Evolutionary conservation across 1,140 invertebrate species (phyloP).

Genomic region (Drosophila saltans): DNA sequence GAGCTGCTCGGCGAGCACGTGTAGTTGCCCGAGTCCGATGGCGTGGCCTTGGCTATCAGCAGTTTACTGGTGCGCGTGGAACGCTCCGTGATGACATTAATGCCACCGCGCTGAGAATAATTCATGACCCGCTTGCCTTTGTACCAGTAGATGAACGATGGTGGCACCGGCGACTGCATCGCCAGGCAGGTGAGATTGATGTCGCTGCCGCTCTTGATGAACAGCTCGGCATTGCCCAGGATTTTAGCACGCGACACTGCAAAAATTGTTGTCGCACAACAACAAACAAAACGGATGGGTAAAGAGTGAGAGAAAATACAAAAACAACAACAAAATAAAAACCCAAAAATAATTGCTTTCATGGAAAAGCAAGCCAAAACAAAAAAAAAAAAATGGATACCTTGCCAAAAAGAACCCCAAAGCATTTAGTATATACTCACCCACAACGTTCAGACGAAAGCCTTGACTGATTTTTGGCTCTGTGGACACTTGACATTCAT

Average conservation of each 20-base stretch:
- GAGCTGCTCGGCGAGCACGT: conserved; percentile 90
- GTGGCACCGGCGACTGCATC: conserved; percentile 92
- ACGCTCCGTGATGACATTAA: conserved; percentile 94
- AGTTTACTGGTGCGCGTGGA: conserved; percentile 92
- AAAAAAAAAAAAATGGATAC: not conserved
- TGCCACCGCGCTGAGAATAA: conserved; percentile 93
- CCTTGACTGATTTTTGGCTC: conserved; percentile 93
- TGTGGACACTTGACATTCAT: conserved; percentile 94
- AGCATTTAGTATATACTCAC: conserved; percentile 85
- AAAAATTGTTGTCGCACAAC: conserved; percentile 39
- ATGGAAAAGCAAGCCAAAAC: conserved; percentile 9
- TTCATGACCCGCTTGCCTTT: conserved; percentile 94
- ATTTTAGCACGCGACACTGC: conserved; percentile 95
- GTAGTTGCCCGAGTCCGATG: conserved; percentile 93
- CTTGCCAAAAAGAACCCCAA: conserved; percentile 2
- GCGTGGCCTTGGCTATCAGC: conserved; percentile 90
- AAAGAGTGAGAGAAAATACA: not conserved
- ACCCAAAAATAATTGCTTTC: conserved; percentile 46
- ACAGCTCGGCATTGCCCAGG: conserved; percentile 91
- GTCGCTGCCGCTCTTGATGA: conserved; percentile 94
- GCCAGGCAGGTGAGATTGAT: conserved; percentile 95
- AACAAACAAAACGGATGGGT: not conserved
- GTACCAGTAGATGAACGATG: conserved; percentile 96
- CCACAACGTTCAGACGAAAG: conserved; percentile 91
- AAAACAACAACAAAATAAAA: conserved; percentile 24